phyloP scores from a whole-genome alignment of 2,888 invertebrate genomes.

The Trissolcus japonicus region DNA sequence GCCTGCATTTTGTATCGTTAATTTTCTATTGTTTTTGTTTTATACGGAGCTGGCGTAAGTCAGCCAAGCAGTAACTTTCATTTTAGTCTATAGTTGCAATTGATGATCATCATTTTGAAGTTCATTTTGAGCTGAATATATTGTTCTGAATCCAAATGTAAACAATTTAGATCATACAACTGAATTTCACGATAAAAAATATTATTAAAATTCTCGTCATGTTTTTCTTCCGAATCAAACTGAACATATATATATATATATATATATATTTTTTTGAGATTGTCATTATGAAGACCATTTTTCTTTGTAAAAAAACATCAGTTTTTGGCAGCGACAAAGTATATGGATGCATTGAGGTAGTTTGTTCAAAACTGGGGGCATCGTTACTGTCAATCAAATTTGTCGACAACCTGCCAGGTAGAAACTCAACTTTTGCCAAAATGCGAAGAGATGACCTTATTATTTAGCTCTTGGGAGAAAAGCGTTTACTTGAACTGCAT shows the following conservation, averaged over 20 bases:
- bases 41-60: slow-evolving; percentile 36
- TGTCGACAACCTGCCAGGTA: slow-evolving; percentile 23
- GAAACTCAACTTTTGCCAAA: slow-evolving; percentile 9
- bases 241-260: too few species aligned
- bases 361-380: slow-evolving; percentile 33
- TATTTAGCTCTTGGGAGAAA: not conserved
- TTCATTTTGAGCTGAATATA: too few species aligned
- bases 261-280: too few species aligned
- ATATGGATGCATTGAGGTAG: slow-evolving; percentile 24
- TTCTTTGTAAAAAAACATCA: slow-evolving; percentile 11
- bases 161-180: too few species aligned
- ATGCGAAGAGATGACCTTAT: slow-evolving; percentile 11
- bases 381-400: slow-evolving; percentile 41
- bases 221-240: too few species aligned
- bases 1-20: slow-evolving; percentile 15
- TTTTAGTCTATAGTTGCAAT: slow-evolving; percentile 45
- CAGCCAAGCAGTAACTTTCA: slow-evolving; percentile 35
- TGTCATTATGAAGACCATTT: slow-evolving; percentile 8
- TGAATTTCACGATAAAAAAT: too few species aligned
- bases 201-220: too few species aligned
- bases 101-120: slow-evolving; percentile 2
- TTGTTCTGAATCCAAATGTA: not conserved
- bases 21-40: slow-evolving; percentile 29
- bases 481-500: not conserved
- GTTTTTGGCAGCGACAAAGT: slow-evolving; percentile 25